Conservation (phyloP, 1,140 invertebrate genomes). For the Sarcophaga bullata region DNA sequence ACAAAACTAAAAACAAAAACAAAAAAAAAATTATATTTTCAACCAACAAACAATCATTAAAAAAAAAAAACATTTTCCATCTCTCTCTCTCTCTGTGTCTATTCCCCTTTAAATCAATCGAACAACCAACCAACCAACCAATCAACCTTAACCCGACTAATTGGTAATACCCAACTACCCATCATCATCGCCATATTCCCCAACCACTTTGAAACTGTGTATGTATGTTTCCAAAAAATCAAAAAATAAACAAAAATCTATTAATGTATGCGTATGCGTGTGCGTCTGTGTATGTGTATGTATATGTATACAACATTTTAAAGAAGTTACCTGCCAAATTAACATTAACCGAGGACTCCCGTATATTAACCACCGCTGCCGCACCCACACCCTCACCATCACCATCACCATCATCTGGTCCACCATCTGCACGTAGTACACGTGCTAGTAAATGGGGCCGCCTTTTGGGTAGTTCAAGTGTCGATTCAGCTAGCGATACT, state of each 20-base stretch:
- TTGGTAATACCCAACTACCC: background rate
- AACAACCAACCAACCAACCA: background rate
- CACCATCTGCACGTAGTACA: slow-evolving; percentile 66
- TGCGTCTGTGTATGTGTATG: slow-evolving; percentile 15
- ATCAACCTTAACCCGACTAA: too few relatives aligned
- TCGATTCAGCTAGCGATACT: slow-evolving; percentile 70
- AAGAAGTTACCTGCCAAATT: slow-evolving; percentile 66
- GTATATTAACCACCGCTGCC: slow-evolving; percentile 66
- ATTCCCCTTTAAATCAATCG: background rate
- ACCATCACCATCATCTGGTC: slow-evolving; percentile 69
- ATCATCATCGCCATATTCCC: background rate
- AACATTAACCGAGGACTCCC: slow-evolving; percentile 65
- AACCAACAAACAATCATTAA: slow-evolving; percentile 19
- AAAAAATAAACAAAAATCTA: too few relatives aligned
- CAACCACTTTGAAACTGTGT: slow-evolving; percentile 6
- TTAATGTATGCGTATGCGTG: background rate
- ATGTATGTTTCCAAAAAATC: too few relatives aligned
- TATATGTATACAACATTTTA: slow-evolving; percentile 50
- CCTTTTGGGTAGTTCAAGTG: slow-evolving; percentile 78
- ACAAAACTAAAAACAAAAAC: background rate
- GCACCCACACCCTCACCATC: slow-evolving; percentile 71
- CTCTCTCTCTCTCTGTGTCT: background rate
- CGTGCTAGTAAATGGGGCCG: slow-evolving; percentile 81
- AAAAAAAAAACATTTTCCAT: background rate
- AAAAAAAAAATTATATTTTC: background rate